phyloP scores from a whole-genome alignment of 2,113 vertebrate species.

The Probosciger aterrimus region DNA sequence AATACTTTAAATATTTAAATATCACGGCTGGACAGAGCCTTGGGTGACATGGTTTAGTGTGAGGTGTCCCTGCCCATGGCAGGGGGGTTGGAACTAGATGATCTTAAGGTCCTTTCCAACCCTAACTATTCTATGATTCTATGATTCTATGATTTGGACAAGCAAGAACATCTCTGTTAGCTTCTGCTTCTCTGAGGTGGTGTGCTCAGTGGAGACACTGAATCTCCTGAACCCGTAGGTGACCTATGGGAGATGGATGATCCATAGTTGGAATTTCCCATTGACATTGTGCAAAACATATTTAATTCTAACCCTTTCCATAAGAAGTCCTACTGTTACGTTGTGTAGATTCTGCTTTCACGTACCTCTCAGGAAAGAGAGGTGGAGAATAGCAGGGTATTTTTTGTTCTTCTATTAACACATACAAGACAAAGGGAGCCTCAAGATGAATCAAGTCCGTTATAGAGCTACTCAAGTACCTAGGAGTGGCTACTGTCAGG shows the following conservation, averaged over 20 bases:
- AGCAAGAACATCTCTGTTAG: neutral
- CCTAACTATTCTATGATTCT: too few species aligned
- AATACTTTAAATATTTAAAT: neutral
- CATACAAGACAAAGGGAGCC: neutral
- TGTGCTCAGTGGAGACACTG: neutral
- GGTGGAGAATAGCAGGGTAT: neutral
- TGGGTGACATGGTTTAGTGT: too few species aligned
- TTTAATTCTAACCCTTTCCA: neutral
- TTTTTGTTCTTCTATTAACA: neutral
- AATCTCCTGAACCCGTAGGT: neutral
- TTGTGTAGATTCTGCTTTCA: neutral
- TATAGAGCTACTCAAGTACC: neutral
- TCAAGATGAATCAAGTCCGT: neutral
- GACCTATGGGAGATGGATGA: neutral
- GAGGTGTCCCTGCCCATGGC: too few species aligned
- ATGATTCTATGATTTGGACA: too few species aligned
- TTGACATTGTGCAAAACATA: neutral
- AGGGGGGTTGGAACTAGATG: too few species aligned
- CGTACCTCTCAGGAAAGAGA: neutral
- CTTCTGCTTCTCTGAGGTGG: neutral
- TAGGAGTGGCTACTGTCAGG: neutral
- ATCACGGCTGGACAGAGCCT: too few species aligned
- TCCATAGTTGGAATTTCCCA: neutral
- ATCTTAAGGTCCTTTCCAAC: too few species aligned
- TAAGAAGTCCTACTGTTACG: neutral